These are phyloP conservation scores for Conger conger DNA, from an alignment of 2,113 vertebrate species.

Conservation along the genomic window DNA sequence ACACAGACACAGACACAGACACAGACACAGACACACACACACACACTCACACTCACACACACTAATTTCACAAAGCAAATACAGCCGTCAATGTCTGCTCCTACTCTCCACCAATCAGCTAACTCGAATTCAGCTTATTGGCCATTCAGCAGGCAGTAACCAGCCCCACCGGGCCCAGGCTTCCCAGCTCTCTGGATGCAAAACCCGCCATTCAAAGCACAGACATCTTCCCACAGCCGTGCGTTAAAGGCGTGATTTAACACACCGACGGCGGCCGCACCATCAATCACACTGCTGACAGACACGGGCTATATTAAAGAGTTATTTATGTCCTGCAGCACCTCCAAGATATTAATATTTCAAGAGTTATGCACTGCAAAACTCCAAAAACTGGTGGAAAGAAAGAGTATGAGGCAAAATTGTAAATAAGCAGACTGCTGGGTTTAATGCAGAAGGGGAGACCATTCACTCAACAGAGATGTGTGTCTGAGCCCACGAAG, in stretches of 20 bases:
- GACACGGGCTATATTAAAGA: slow-evolving; percentile 21
- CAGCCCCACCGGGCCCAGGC: too few relatives aligned
- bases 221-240: not conserved
- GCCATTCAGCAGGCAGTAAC: slow-evolving; percentile 46
- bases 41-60: not conserved
- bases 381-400: slow-evolving; percentile 48
- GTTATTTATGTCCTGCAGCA: slow-evolving; percentile 30
- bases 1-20: not conserved
- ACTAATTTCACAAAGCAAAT: slow-evolving; percentile 43
- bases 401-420: not conserved
- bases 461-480: too few relatives aligned
- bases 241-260: not conserved
- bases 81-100: slow-evolving; percentile 42
- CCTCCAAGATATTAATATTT: slow-evolving; percentile 52
- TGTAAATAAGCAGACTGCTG: too few relatives aligned
- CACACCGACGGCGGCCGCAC: slow-evolving; percentile 22
- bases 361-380: slow-evolving; percentile 51
- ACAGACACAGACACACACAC: not conserved
- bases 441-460: too few relatives aligned
- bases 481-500: too few relatives aligned
- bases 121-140: slow-evolving; percentile 55
- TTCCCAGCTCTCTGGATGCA: too few relatives aligned
- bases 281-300: slow-evolving; percentile 12
- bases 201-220: not conserved
- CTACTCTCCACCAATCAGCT: not conserved